A percentile compares a stretch with the other conserved stretches of the same genome.
phyloP scores from a whole-genome alignment of 1,140 invertebrate genomes.

The Campoletis sonorensis region DNA sequence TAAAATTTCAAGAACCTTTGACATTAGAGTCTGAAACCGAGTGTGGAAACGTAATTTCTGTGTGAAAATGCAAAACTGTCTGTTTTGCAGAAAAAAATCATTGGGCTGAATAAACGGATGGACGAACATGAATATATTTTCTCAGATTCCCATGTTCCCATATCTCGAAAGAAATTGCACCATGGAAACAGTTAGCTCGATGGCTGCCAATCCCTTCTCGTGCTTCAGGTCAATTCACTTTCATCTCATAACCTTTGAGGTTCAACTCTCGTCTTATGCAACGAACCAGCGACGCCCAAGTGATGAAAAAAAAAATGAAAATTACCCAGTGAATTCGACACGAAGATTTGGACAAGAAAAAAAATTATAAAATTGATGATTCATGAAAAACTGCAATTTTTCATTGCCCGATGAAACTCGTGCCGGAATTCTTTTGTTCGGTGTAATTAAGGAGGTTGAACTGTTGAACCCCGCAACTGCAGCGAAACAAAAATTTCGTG shows the following conservation, averaged over 20 bases:
- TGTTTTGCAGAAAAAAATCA: background rate
- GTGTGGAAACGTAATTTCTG: too few species aligned
- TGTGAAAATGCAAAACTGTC: background rate
- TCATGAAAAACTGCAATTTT: background rate
- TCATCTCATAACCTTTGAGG: constrained; percentile 69
- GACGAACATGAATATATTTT: background rate
- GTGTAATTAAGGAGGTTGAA: background rate
- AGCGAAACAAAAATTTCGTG: background rate
- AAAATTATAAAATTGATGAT: background rate
- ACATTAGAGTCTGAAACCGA: background rate
- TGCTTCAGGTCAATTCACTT: constrained; percentile 59
- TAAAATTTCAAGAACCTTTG: background rate
- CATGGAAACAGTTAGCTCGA: background rate
- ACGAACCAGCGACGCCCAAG: constrained; percentile 31
- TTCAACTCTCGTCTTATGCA: constrained; percentile 54
- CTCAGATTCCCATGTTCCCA: constrained; percentile 4
- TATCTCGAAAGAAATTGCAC: background rate
- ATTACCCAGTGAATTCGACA: background rate
- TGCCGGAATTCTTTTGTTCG: too few species aligned
- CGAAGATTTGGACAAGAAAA: background rate
- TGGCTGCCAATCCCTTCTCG: constrained; percentile 22
- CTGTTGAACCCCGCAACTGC: too few species aligned
- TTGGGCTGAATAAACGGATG: background rate
- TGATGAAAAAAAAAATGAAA: background rate
- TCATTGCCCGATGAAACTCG: too few species aligned